Evolutionary conservation across 2,797 vertebrate species (phyloP).

Genomic region (Propithecus perrieri): DNA sequence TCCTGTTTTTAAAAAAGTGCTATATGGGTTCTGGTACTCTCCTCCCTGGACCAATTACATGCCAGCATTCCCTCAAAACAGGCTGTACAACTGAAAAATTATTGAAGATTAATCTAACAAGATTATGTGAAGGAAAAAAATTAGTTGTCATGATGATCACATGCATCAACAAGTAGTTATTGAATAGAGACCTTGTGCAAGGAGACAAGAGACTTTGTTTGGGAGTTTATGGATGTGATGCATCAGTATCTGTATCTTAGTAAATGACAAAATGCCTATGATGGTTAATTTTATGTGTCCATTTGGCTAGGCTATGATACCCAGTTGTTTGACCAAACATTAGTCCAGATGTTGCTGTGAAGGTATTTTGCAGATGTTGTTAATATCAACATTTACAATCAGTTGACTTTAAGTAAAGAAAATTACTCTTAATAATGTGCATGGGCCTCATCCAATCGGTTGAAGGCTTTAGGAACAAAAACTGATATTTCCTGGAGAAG

Average conservation of each 20-base stretch:
- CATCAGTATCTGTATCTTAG: neutral
- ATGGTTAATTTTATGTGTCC: neutral
- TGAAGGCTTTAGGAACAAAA: neutral
- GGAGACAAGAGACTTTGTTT: neutral
- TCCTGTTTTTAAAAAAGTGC: neutral
- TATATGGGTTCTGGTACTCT: neutral
- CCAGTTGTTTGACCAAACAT: neutral
- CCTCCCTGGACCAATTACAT: neutral
- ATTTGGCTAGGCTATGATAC: neutral
- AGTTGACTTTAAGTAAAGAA: neutral
- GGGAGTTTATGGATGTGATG: neutral
- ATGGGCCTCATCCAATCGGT: neutral
- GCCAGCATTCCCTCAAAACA: neutral
- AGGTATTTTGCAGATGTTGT: neutral
- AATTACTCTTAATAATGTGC: neutral
- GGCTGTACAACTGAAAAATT: neutral
- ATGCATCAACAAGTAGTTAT: neutral
- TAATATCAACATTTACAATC: neutral
- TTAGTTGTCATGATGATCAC: neutral
- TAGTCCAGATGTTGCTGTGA: neutral
- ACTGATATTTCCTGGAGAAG: neutral
- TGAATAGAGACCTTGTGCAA: too few relatives aligned
- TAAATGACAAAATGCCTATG: neutral
- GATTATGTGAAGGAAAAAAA: neutral
- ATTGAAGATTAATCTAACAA: neutral